Percentiles rank a stretch among this genome's conserved stretches.
These are phyloP conservation scores for Caenorhabditis latens DNA, from an alignment of 1,140 invertebrate species.

Conservation along the genomic window DNA sequence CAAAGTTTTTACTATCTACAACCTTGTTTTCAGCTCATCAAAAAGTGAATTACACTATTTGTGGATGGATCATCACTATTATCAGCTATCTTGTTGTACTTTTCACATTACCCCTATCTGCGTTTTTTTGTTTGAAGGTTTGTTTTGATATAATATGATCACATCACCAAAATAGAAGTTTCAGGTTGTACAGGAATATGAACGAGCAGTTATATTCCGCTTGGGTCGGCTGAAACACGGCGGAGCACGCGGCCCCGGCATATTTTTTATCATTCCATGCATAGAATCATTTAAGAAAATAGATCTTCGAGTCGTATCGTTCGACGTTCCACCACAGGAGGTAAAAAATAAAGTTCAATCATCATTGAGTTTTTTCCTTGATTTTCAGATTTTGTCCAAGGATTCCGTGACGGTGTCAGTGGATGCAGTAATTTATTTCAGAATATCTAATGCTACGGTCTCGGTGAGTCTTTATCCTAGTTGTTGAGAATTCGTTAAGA, in stretches of 20 bases:
- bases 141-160: constrained; percentile 73
- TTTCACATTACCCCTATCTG: constrained; percentile 91
- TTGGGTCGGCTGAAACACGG: constrained; percentile 81
- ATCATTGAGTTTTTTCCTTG: constrained; percentile 23
- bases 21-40: constrained; percentile 18
- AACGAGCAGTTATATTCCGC: constrained; percentile 80
- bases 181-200: constrained; percentile 81
- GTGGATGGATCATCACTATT: constrained; percentile 87
- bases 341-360: constrained; percentile 80
- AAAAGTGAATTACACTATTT: constrained; percentile 79
- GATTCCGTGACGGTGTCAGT: constrained; percentile 82
- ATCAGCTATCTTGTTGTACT: constrained; percentile 89
- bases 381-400: constrained; percentile 81
- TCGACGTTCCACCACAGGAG: constrained; percentile 82
- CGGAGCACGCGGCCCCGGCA: constrained; percentile 79
- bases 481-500: not conserved
- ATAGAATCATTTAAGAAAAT: constrained; percentile 81
- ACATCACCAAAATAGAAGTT: constrained; percentile 3
- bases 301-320: constrained; percentile 81
- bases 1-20: too few relatives aligned
- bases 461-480: constrained; percentile 85
- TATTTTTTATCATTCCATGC: constrained; percentile 82
- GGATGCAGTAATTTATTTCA: constrained; percentile 81
- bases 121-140: constrained; percentile 95
- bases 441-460: constrained; percentile 89